Evolutionary conservation across 2,888 invertebrate species (phyloP), one percentile per base, ranked within the genome.

Genomic region (Leuctra nigra): DNA sequence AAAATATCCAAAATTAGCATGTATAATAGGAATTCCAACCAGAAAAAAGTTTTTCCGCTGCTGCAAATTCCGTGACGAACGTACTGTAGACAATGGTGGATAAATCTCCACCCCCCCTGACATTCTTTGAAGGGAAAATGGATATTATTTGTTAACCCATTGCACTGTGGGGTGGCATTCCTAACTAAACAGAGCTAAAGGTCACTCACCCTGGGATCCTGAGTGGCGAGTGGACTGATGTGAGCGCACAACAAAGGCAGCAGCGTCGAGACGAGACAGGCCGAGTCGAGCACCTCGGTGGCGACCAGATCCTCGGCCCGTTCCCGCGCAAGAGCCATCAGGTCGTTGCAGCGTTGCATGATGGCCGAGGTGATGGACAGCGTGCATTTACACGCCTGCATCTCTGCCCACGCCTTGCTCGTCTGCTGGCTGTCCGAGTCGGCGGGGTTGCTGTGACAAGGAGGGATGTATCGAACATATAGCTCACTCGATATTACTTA

Each of bases 241-340:
- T 92, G 90, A 6, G 93, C 91, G 67, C 93, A 77, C 14, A 91
- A 83, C 59, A 90, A 77, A 1, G 95, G 95, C 64, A 96, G 71
- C 46, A 96, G 76, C 0, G 86, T 88, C 35, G 82, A 90, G 67
- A 87, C 81, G 63, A 83, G 72, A 60, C 77, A 77, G 2, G 84
- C 80, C 38, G 75, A 74, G 46, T 80, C 79, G 29, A 86, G 68
- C 47, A 82, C 77, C 61, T 78, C 77, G 36, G 73, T 71, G 1
- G 77, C 72, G 53, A 75, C 70, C 36, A 77, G 70, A 61, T 83
- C 83, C 39, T 83, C 82, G 52, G 64, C 62, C 20, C 61, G 58
- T 52, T 87, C 87, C 41, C 91, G 78, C 0, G 90, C 84, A 53
- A 85, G 71, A n/a, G 84, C 82, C 65, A 93, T 77, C 55, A 94